Base-by-base conservation (phyloP, 2,113 vertebrate species). In the Cariama cristata region DNA sequence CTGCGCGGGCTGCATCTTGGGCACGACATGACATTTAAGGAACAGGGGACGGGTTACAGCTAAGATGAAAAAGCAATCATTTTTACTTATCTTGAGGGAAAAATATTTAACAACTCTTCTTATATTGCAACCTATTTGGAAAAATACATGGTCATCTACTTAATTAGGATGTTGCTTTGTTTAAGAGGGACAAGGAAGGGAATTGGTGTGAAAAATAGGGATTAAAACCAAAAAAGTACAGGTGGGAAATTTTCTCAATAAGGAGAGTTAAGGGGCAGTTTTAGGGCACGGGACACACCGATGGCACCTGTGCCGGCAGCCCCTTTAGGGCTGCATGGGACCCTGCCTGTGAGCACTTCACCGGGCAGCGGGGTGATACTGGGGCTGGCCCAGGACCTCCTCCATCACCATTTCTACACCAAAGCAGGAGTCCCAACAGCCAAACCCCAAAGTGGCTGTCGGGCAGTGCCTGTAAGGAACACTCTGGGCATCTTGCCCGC, bases 401-500 rank as follows among this genome's bases (percentile, higher is more conserved):
- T 16, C 24, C 19, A 10, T 17, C 62, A 9, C 55, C 33, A 4
- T 28, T 80, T 67, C 44, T 5, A 22, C 56, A 28, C 45, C 45
- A 16, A 23, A 50, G 21, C 47, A 56, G 40, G 24, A 67, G 23
- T 8, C n/a, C 12, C 19, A 17, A 10, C 5, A 27, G 30, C 68
- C 75, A 50, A 16, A 38, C 23, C 49, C 68, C 64, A 33, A 50
- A 73, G 73, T 2, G 5, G 38, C 63, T 44, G 17, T 19, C 2
- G 9, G 4, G 15, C 18, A 26, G 23, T n/a, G 15, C 24, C 71
- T 18, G 14, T 1, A 6, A 33, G 44, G 14, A 38, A 55, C 52
- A 3, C 6, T 16, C 19, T 1, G 3, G 35, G 12, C 50, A 8
- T 15, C 16, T 53, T 3, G 3, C 26, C 75, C 55, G 0, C 1